Evolutionary conservation across 2,797 vertebrate species (phyloP).

Genomic region (Ctenopoma kingsleyae): DNA sequence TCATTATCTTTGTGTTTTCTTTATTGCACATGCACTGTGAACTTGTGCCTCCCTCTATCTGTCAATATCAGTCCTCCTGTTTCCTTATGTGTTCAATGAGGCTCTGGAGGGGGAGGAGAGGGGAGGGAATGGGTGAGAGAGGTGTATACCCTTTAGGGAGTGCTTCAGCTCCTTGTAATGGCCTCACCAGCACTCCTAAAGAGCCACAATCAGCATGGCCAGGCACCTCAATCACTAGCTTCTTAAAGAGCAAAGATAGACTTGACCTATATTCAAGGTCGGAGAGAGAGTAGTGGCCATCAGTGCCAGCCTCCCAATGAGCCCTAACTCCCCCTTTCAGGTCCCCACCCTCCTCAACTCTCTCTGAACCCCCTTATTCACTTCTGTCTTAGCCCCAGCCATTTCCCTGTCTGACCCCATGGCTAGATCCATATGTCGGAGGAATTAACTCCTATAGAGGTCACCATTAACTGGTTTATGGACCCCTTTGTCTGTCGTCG

Average conservation of each 20-base stretch:
- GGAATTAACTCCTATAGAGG: slow-evolving; percentile 60
- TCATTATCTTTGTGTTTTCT: slow-evolving; percentile 49
- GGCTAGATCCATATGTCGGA: slow-evolving; percentile 66
- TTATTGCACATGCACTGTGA: slow-evolving; percentile 63
- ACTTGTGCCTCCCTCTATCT: slow-evolving; percentile 30
- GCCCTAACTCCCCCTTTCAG: slow-evolving; percentile 52
- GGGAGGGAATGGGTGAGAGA: slow-evolving; percentile 35
- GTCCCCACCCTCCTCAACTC: slow-evolving; percentile 52
- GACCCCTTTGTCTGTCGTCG: slow-evolving; percentile 54
- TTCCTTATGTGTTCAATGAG: slow-evolving; percentile 58
- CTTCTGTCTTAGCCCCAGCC: slow-evolving; percentile 57
- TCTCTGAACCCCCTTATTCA: slow-evolving; percentile 50
- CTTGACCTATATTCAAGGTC: slow-evolving; percentile 64
- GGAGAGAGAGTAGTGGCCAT: slow-evolving; percentile 49
- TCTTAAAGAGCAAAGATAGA: slow-evolving; percentile 61
- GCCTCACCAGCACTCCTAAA: slow-evolving; percentile 62
- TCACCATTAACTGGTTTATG: slow-evolving; percentile 68
- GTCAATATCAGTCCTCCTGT: slow-evolving; percentile 51
- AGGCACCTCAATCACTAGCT: slow-evolving; percentile 76
- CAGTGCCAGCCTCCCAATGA: slow-evolving; percentile 41
- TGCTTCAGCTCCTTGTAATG: slow-evolving; percentile 62
- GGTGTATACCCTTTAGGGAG: slow-evolving; percentile 44
- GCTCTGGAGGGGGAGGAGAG: slow-evolving; percentile 47
- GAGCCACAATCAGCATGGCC: slow-evolving; percentile 76
- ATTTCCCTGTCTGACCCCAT: slow-evolving; percentile 54